phyloP scores from a whole-genome alignment of 2,113 vertebrate genomes.

The Prochilodus magdalenae region DNA sequence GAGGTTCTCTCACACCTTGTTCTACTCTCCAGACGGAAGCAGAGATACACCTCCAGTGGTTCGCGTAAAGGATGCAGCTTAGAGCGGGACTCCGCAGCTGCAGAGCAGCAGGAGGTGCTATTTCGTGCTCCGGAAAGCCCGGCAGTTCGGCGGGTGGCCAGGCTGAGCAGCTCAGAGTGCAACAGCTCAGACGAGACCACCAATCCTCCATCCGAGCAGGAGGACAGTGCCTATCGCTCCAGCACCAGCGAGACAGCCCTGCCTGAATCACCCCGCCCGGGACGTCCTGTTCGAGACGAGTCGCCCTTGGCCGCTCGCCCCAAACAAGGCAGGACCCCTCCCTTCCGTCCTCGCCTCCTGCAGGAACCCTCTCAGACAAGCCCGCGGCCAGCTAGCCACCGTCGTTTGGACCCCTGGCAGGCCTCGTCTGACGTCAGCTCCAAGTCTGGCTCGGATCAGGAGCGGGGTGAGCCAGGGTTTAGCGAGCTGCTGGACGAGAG shows the following conservation, averaged over 20 bases:
- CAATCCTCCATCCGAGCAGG: conserved; percentile 72
- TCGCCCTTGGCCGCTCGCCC: conserved; percentile 83
- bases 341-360: conserved; percentile 72
- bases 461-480: conserved; percentile 69
- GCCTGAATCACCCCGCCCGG: conserved; percentile 60
- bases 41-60: conserved; percentile 66
- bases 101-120: conserved; percentile 63
- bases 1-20: neutral
- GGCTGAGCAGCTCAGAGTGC: conserved; percentile 81
- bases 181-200: conserved; percentile 81
- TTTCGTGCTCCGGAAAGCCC: conserved; percentile 63
- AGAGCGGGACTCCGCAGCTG: conserved; percentile 64
- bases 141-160: conserved; percentile 65
- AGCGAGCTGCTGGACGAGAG: conserved; percentile 68
- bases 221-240: conserved; percentile 76
- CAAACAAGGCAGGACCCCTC: conserved; percentile 71
- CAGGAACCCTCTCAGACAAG: conserved; percentile 70
- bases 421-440: conserved; percentile 72
- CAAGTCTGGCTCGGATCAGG: conserved; percentile 73
- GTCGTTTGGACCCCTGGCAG: conserved; percentile 50
- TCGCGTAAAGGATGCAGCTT: conserved; percentile 63
- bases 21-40: conserved; percentile 68
- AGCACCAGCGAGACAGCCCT: conserved; percentile 67
- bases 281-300: conserved; percentile 56
- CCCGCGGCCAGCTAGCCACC: conserved; percentile 59